Conservation (phyloP, 37 sponge, comb jelly and placozoan species). For the Cladorhizidae sp. region DNA sequence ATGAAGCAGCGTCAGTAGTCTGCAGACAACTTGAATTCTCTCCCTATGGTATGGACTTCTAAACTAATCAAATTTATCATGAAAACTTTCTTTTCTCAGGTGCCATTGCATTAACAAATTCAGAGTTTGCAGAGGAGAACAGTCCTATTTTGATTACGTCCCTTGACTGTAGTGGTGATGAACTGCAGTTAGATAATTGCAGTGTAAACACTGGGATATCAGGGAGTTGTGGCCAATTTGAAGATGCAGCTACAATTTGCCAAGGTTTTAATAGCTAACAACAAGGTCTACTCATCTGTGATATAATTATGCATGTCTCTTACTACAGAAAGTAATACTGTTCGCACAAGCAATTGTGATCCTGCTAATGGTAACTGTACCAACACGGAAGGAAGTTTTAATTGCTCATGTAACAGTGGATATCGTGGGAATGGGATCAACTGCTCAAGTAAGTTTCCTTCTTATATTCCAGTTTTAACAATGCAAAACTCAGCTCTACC, state of each 20-base stretch:
- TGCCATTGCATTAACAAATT: conserved; percentile 10
- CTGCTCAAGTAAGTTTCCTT: conserved; percentile 14
- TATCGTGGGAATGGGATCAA: conserved; percentile 9
- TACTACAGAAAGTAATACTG: too few relatives aligned
- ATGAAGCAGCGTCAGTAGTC: conserved; percentile 28
- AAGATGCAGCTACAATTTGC: conserved; percentile 36
- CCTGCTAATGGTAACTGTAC: conserved; percentile 28
- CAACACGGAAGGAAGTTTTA: conserved; percentile 52
- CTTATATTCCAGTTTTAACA: too few relatives aligned
- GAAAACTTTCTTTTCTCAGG: background rate
- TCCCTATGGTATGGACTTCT: conserved; percentile 29
- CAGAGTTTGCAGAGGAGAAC: conserved; percentile 6
- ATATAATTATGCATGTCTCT: too few relatives aligned
- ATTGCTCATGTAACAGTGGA: conserved; percentile 26
- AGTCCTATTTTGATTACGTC: background rate
- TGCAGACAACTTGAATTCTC: conserved; percentile 49
- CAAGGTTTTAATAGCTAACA: conserved; percentile 34
- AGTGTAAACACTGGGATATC: background rate
- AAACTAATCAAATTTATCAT: background rate
- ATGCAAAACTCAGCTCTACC: too few relatives aligned
- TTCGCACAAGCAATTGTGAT: conserved; percentile 37
- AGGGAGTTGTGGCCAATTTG: conserved; percentile 12
- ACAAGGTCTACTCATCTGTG: too few relatives aligned
- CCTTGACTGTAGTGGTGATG: conserved; percentile 24
- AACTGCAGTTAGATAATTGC: conserved; percentile 7